Conservation (phyloP, 2,888 invertebrate species). For the Drosophila engyochracea region DNA sequence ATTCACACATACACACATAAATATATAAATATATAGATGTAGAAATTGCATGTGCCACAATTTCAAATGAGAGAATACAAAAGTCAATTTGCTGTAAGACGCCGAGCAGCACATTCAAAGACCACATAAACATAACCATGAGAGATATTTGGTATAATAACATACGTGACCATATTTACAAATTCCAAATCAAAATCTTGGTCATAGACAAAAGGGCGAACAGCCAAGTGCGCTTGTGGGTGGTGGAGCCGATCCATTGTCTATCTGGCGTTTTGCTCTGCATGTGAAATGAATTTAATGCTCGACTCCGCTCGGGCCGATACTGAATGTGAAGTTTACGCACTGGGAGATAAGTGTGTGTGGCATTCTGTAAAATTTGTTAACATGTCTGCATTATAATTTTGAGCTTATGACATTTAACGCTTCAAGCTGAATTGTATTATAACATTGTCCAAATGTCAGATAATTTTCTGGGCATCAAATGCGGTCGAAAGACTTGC, state of each 20-base stretch:
- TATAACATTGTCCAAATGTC: conserved; percentile 30
- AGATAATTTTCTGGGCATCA: conserved; percentile 23
- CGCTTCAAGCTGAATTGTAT: conserved; percentile 5
- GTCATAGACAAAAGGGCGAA: conserved; percentile 32
- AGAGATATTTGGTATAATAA: conserved; percentile 78
- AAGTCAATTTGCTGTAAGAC: conserved; percentile 75
- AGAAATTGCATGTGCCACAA: conserved; percentile 54
- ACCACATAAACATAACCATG: conserved; percentile 75
- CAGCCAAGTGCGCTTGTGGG: conserved; percentile 20
- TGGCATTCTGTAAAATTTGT: conserved; percentile 64
- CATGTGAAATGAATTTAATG: conserved; percentile 71
- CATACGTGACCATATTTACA: conserved; percentile 81
- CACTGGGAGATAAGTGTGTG: conserved; percentile 30
- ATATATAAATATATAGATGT: conserved; percentile 16
- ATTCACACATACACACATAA: conserved; percentile 31
- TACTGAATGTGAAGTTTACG: background rate
- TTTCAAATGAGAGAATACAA: conserved; percentile 69
- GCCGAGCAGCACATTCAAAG: conserved; percentile 33
- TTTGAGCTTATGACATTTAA: conserved; percentile 53
- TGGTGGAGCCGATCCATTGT: conserved; percentile 43
- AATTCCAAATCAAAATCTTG: conserved; percentile 75
- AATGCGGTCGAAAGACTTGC: background rate
- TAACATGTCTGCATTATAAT: conserved; percentile 68
- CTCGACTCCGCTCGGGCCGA: conserved; percentile 23
- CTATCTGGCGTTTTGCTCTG: conserved; percentile 61